phyloP scores from a whole-genome alignment of 2,888 invertebrate genomes.

The Agonopterix alstromeriana region DNA sequence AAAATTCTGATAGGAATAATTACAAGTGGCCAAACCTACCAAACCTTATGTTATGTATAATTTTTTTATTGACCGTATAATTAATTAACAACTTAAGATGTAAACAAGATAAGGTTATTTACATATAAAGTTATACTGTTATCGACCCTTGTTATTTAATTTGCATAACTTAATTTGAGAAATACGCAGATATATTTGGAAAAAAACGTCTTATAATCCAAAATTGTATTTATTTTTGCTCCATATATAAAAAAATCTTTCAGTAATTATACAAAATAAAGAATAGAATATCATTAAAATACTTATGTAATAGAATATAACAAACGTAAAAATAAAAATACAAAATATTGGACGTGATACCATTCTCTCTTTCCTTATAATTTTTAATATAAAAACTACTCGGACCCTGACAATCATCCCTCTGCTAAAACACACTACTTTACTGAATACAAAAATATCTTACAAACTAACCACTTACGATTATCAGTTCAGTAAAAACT shows the following conservation, averaged over 20 bases:
- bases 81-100: too few species aligned
- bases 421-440: conserved; percentile 25
- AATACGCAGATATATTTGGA: too few species aligned
- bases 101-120: too few species aligned
- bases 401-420: conserved; percentile 42
- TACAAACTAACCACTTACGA: conserved; percentile 42
- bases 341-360: conserved; percentile 59
- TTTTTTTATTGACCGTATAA: too few species aligned
- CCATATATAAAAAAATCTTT: conserved; percentile 68
- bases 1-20: too few species aligned
- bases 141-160: too few species aligned
- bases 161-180: too few species aligned
- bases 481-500: conserved; percentile 66
- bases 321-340: conserved; percentile 37
- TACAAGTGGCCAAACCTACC: too few species aligned
- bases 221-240: conserved; percentile 64
- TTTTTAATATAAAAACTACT: conserved; percentile 75
- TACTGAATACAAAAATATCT: conserved; percentile 50
- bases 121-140: too few species aligned
- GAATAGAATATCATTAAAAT: conserved; percentile 69
- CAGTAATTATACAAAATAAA: conserved; percentile 62
- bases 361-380: conserved; percentile 61
- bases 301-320: conserved; percentile 58
- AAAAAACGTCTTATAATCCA: conserved; percentile 22
- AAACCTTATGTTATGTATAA: too few species aligned